Evolutionary conservation across 64 coral and sea anemone species (phyloP), one percentile per base, ranked within the genome.

Genomic region (Platygyra sinensis): DNA sequence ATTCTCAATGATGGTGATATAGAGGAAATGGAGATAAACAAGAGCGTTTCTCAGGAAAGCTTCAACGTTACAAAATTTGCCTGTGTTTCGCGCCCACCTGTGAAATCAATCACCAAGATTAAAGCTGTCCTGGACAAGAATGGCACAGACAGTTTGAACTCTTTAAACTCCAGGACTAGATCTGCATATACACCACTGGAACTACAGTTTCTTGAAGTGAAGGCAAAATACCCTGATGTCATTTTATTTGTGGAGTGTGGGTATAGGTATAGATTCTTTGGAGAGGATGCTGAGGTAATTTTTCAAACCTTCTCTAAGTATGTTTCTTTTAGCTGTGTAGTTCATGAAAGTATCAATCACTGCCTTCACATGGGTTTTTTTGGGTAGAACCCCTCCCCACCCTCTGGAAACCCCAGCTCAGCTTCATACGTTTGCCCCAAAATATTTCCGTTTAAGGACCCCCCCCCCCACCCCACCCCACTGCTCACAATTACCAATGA

Each of bases 251-350:
- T 97, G 16, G 95, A 97, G 32, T 97, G 95, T 94, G 95, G 95
- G 4, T 97, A 97, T 59, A 97, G 90, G 63, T 97, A 93, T 62
- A 97, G 90, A 77, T 97, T 97, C 72, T 97, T 97, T 97, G 95
- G 95, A 27, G 88, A 97, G 27, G 95, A 97, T 91, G 91, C 95
- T 67, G 91, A 97, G 95, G 95, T 97, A 96, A 51, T 31, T 33
- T 20, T 60, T 52, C 54, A 14, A 46, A 36, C 33, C 33, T 36
- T 36, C 33, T 36, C 1, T 36, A 36, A 5, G 7, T 46, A 46
- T 5, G n/a, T 5, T 46, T 5, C 42, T 46, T 46, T 8, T 46
- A 46, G 42, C 42, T 46, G 42, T 46, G 42, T 46, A 7, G 42
- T 46, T 46, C 42, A 5, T 46, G 42, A 46, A 46, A 46, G 7